Evolutionary conservation across 2,888 invertebrate genomes (phyloP), one percentile per base, ranked within the genome.

Genomic region (Malacosoma neustria): DNA sequence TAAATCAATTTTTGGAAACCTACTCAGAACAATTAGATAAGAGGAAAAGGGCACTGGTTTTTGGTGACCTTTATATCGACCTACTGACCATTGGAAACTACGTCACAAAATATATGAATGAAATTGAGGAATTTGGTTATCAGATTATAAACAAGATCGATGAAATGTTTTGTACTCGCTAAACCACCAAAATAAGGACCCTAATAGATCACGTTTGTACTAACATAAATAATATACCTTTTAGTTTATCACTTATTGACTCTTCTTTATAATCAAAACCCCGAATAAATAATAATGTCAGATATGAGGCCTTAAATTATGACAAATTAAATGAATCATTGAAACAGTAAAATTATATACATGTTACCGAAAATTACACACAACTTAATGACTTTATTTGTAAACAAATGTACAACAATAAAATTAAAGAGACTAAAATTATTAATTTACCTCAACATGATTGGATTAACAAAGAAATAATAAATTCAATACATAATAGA

Each of bases 301-400:
- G 41, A 30, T 50, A 48, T 35, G 36, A 48, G 39, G 46, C 48
- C 3, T 15, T 49, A 9, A 32, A 49, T 15, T 50, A 49, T 31
- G 29, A 38, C 3, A 45, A 38, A 5, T 29, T 50, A 3, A 38
- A 31, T 14, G 37, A 41, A 29, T 36, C 15, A 13, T 7, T 40
- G 1, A 11, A 31, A 37, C 34, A 35, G 5, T 22, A n/a, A 7
- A 13, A 39, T 5, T 29, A 3, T 11, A 35, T 4, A 1, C 37
- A 38, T 15, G 12, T 15, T 29, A 14, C 42, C 11, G 9, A 14
- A 11, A 15, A 30, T 12, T 29, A 37, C 14, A 11, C 22, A 30
- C 4, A 31, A 7, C 37, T 40, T 34, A 11, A 39, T n/a, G 29
- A 29, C 30, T 6, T 36, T 14, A 9, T 35, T 22, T 15, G 15